Conservation (phyloP, 2,888 invertebrate species). For the Amblyjoppa proteus region DNA sequence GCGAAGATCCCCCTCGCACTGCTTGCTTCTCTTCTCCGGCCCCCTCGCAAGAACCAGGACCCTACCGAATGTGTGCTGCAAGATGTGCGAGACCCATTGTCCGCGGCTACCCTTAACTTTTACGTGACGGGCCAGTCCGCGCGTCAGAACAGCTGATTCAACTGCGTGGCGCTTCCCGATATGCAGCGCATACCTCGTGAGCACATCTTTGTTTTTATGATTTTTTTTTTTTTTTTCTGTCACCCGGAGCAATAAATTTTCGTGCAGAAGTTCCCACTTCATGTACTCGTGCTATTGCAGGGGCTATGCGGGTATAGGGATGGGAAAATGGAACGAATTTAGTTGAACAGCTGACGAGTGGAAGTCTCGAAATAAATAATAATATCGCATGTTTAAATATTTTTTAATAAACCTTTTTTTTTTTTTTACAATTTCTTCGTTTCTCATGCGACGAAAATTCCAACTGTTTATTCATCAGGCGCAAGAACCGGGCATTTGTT, state of each 20-base stretch:
- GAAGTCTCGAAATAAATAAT: too few species aligned
- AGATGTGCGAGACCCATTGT: conserved; percentile 61
- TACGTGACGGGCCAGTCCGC: conserved; percentile 35
- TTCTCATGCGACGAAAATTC: not conserved
- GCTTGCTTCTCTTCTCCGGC: conserved; percentile 20
- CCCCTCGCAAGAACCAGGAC: conserved; percentile 51
- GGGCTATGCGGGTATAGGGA: not conserved
- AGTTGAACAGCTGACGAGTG: not conserved
- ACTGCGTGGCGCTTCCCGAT: conserved; percentile 10
- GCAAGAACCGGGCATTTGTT: not conserved
- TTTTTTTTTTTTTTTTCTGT: conserved; percentile 37
- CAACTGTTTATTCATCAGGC: not conserved
- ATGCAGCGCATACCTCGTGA: conserved; percentile 8
- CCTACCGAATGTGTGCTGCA: conserved; percentile 56
- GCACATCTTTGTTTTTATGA: not conserved
- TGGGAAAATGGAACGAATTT: conserved; percentile 5
- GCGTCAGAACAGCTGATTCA: conserved; percentile 55
- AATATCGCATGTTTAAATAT: too few species aligned
- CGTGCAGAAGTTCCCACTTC: not conserved
- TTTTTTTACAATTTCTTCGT: not conserved
- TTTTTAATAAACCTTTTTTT: too few species aligned
- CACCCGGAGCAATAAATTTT: conserved; percentile 46
- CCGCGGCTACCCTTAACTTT: conserved; percentile 42
- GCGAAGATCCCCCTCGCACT: conserved; percentile 55
- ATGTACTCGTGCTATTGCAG: not conserved